Evolutionary conservation across 2,113 vertebrate species (phyloP), one percentile per base, ranked within the genome.

Genomic region (Neolamprologus sp.): DNA sequence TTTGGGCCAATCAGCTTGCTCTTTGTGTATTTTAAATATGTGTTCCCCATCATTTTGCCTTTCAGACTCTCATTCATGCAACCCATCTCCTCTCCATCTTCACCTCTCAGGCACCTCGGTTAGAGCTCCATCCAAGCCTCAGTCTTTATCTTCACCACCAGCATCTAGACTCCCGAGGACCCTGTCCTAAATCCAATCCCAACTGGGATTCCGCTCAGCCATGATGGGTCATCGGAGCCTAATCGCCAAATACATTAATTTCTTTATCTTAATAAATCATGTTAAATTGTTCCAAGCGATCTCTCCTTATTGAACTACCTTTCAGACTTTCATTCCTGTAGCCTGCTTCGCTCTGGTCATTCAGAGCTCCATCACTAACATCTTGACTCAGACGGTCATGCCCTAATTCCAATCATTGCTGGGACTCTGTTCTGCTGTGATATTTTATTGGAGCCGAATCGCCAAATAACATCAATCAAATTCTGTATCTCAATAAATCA

Each of bases 31-130:
- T 37, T 5, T 37, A 13, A 37, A 65, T 8, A 37, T 2, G 1
- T 13, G 19, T 2, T 65, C 19, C 9, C 33, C 7, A 13, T 37
- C 0, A 37, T 37, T 65, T 65, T 65, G 33, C 19, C 33, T 65
- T 65, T 37, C 19, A n/a, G 33, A 65, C 19, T 65, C 60, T 65
- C 60, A 12, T 65, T 65, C 60, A 19, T 1, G 58, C 28, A 65
- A 37, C 10, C 33, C 33, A 65, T n/a, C 60, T 65, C 33, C 60
- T 65, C 60, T 0, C 19, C 1, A 0, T 37, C 19, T 65, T 37
- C 19, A 65, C 33, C 17, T 65, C 10, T 12, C 60, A 37, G 1
- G 4, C 0, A 65, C 60, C 33, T 65, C 60, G 3, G 60, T 35
- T 21, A 8, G 7, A 65, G 60, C 60, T 65, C 60, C 19, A 1